Conservation (phyloP, 2,113 vertebrate genomes). For the Petaurus breviceps region DNA sequence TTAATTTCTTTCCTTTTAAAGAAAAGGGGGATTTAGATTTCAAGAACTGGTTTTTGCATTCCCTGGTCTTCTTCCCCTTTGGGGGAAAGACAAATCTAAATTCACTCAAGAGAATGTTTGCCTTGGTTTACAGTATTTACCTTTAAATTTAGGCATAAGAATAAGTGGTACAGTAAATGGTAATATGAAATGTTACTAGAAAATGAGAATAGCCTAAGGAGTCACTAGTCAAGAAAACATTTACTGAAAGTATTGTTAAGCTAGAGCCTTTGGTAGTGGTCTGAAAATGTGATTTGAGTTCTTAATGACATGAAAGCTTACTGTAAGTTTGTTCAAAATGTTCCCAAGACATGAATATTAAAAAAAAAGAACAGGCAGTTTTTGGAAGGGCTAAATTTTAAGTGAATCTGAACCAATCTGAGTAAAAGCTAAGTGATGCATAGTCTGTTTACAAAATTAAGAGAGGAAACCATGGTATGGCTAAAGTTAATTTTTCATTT, state of each 20-base stretch:
- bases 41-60: no score
- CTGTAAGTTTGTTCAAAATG: not conserved
- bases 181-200: not conserved
- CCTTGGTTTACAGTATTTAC: not conserved
- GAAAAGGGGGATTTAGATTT: no score
- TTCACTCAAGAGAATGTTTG: no score
- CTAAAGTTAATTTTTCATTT: not conserved
- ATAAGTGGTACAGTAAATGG: not conserved
- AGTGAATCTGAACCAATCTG: not conserved
- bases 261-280: not conserved
- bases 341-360: not conserved
- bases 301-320: not conserved
- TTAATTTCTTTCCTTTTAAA: no score
- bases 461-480: not conserved
- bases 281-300: not conserved
- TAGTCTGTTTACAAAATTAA: not conserved
- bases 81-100: no score
- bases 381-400: not conserved
- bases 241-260: not conserved
- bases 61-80: no score
- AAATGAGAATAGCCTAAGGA: not conserved
- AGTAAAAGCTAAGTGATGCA: not conserved
- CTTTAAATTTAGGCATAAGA: not conserved
- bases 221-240: not conserved
- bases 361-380: not conserved